These are phyloP conservation scores for Micoletzkya japonica DNA, from an alignment of 2,888 invertebrate genomes.

Conservation along the genomic window DNA sequence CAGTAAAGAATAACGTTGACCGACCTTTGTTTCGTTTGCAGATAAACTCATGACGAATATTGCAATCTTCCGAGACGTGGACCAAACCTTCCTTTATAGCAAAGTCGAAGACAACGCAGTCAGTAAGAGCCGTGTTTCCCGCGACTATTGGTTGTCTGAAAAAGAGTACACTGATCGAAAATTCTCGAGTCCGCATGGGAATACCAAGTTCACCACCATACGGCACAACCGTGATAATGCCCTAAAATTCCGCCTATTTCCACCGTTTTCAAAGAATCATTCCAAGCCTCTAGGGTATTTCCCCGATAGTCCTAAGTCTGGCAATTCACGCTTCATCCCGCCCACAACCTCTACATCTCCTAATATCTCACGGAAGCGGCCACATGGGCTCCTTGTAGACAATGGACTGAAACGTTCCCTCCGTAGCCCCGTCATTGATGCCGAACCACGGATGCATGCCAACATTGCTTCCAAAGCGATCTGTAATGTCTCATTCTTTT, in stretches of 20 bases:
- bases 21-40: conserved; percentile 32
- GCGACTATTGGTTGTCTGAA: conserved; percentile 30
- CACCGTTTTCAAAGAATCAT: too few relatives aligned
- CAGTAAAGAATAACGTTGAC: background rate
- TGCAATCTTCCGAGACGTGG: conserved; percentile 30
- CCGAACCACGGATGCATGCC: conserved; percentile 37
- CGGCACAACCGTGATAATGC: too few relatives aligned
- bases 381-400: conserved; percentile 24
- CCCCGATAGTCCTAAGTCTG: background rate
- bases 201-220: too few relatives aligned
- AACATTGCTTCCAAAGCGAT: background rate
- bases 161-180: background rate
- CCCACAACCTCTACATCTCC: background rate
- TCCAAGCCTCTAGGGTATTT: background rate
- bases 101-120: conserved; percentile 33
- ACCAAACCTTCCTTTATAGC: conserved; percentile 28
- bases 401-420: conserved; percentile 32
- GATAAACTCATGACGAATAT: conserved; percentile 28
- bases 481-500: background rate
- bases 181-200: too few relatives aligned
- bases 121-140: conserved; percentile 29
- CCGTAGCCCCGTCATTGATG: conserved; percentile 35
- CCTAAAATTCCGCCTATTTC: too few relatives aligned
- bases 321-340: too few relatives aligned
- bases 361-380: conserved; percentile 24